Base-by-base conservation (phyloP, 2,113 vertebrate genomes). In the Hemibagrus wyckioides region DNA sequence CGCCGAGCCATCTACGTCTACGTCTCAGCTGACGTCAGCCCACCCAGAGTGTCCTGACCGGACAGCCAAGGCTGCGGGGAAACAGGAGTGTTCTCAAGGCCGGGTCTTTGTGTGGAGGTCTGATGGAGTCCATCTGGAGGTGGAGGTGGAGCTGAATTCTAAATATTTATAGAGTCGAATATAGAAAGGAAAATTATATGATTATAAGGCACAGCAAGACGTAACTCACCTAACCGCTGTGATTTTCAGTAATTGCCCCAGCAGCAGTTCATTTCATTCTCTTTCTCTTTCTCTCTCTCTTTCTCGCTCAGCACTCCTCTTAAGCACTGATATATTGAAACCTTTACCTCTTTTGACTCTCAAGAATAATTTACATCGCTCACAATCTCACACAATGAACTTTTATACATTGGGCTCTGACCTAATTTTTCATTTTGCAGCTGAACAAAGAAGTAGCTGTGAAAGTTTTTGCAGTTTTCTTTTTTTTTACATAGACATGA, bases 171-270 rank as follows among this genome's bases (percentile, higher is more conserved):
- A 52, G 69, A 90, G 84, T 71, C 36, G 30, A 86, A 90, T 88
- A 90, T 88, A 84, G 89, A 88, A 90, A 82, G 67, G 80, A 76
- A 90, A 90, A 88, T 90, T 57, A 76, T 87, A 81, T 80, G 63
- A 86, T 90, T 88, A 79, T 71, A 80, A 90, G 56, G 21, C 54
- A 41, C 67, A 61, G 71, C 83, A 82, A 80, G 85, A 84, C 67
- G 50, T 86, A 83, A 84, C 69, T 84, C 65, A 88, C 82, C 57
- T 88, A 80, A 88, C 80, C 80, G 50, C 87, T 65, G 36, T 39
- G 80, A 71, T 85, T 33, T 69, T 85, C 82, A 48, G 21, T 85
- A 87, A 84, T 90, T 86, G 54, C 83, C 85, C 56, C 69, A 81
- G 82, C 69, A 81, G 82, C 81, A 33, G 65, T 82, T 79, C 13